These are phyloP conservation scores for Periplaneta americana DNA, from an alignment of 1,140 invertebrate species.

Conservation along the genomic window DNA sequence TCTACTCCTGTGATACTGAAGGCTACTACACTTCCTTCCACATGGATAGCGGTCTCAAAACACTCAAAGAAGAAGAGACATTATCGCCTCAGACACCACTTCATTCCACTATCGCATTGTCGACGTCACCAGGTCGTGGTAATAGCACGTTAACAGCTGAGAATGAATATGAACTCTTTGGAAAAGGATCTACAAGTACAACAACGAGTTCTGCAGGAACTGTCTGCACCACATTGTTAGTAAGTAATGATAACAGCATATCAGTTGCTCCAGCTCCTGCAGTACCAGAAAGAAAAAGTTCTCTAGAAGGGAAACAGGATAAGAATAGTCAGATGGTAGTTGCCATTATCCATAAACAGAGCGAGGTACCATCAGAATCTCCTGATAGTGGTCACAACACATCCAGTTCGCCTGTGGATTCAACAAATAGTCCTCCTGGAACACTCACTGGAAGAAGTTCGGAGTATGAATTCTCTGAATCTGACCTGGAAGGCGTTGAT, in stretches of 20 bases:
- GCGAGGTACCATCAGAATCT: constrained; percentile 48
- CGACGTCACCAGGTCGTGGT: constrained; percentile 27
- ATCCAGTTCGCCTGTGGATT: constrained; percentile 72
- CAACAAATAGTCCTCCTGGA: constrained; percentile 49
- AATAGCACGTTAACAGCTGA: constrained; percentile 47
- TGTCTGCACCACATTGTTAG: constrained; percentile 73
- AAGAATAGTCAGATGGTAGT: constrained; percentile 45
- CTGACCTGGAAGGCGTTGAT: constrained; percentile 77
- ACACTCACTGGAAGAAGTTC: constrained; percentile 59
- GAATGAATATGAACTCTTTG: constrained; percentile 85
- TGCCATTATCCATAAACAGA: constrained; percentile 46
- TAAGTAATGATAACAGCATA: constrained; percentile 42
- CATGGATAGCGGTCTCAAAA: constrained; percentile 89
- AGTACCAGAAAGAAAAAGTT: constrained; percentile 28
- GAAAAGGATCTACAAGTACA: constrained; percentile 81
- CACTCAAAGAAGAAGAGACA: constrained; percentile 70
- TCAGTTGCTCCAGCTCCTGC: constrained; percentile 45
- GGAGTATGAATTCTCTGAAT: constrained; percentile 68
- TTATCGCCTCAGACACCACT: constrained; percentile 48
- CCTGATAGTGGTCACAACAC: constrained; percentile 77
- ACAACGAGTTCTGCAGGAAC: constrained; percentile 86
- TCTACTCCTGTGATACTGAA: constrained; percentile 93
- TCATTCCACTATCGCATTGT: constrained; percentile 53
- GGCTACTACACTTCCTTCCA: constrained; percentile 96
- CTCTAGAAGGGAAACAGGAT: constrained; percentile 30